Base-by-base conservation (phyloP, 2,888 invertebrate genomes). In the Eupsilia transversa region DNA sequence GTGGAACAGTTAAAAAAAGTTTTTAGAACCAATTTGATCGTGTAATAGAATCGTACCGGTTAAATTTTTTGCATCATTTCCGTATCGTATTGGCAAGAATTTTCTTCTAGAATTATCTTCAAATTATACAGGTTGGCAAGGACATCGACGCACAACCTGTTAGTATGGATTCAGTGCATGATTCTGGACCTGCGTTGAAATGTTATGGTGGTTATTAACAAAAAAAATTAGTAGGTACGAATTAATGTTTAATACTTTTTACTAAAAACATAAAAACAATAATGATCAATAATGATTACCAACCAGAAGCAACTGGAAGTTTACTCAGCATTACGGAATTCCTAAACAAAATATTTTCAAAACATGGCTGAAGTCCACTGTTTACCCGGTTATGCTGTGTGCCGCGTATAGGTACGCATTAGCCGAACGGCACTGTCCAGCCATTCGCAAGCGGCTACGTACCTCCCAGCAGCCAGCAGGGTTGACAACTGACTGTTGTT, bases 391-490 rank as follows among this genome's bases (percentile, higher is more conserved):
- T 38, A 43, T 68, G 66, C 54, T 75, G 68, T 75, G 68, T 78
- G 64, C 81, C 83, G 84, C 80, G 80, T 90, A 89, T 92, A 93
- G 89, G 92, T 93, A 92, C 89, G 91, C 90, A 94, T 93, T 93
- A 93, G 92, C 80, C 83, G 89, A 93, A 91, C 92, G 90, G 91
- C 92, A 89, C 90, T 88, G 92, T 90, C 90, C 92, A 89, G 87
- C 87, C 88, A 90, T 92, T 93, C 90, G 90, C 89, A 86, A 89
- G 89, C 89, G 82, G 88, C 88, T 86, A 83, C 88, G 87, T 88
- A 88, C 88, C 86, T 83, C 83, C 84, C 86, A 88, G 86, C 89
- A 83, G 82, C 84, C 77, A 56, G 38, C 80, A 94, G 93, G 94
- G 94, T 80, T 94, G 77, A 61, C 71, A 43, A 49, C 72, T 52